Evolutionary conservation across 2,797 vertebrate genomes (phyloP), one percentile per base, ranked within the genome.

Genomic region (Sternotherus odoratus): DNA sequence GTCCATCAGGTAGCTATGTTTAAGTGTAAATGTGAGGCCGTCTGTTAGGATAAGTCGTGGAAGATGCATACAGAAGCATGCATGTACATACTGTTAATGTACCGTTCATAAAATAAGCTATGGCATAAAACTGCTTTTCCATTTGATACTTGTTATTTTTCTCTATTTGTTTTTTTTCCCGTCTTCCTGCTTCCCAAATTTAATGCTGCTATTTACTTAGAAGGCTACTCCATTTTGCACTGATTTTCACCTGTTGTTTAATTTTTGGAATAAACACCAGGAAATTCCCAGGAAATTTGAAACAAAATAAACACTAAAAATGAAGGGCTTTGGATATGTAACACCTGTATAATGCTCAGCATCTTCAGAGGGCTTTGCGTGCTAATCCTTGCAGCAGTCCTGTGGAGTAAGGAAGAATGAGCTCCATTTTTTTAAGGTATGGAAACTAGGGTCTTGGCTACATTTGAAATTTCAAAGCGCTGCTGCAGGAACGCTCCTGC

Each of bases 261-360:
- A 57, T 33, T 60, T 60, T 60, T 60, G 57, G 15, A 60, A 60
- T 33, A 60, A 56, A 56, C 26, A 28, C 15, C 13, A 33, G 28
- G 30, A 60, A 15, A 60, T 33, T 57, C 28, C 16, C 10, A 0
- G 1, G 9, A 17, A 12, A 0, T 0, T 39, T 77, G 10, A 1
- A 11, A 53, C 48, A 54, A n/a, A 8, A 9, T 53, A 78, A 28
- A 53, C 28, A 30, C 49, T 63, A 8, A 24, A 21, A 26, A 39
- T 0, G 0, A 15, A 43, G 75, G 78, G 6, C 56, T 28, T 57
- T 28, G 56, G 30, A 7, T 60, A 26, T 28, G 54, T 26, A 60
- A 30, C 57, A 8, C 57, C 28, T 33, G 13, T n/a, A 17, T 60
- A 60, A 60, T 60, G 30, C 15, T 16, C 2, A 0, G 0, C 24